Base-by-base conservation (phyloP, 2,797 vertebrate genomes). In the Chaetophractus vellerosus region DNA sequence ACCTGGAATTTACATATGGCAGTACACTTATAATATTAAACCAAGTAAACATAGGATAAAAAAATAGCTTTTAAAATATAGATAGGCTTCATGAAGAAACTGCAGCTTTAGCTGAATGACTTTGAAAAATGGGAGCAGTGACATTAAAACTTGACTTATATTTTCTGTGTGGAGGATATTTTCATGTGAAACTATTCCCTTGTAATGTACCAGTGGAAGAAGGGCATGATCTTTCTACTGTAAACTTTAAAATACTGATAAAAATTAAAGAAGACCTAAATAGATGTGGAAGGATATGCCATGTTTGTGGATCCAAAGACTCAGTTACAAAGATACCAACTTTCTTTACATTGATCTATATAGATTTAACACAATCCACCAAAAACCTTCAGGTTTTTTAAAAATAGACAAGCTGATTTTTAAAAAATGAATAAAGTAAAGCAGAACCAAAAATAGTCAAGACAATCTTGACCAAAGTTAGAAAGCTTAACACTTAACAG, bases 361-460 rank as follows among this genome's bases (percentile, higher is more conserved):
- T 76, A 33, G 10, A 52, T 75, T 88, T 92, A 94, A 26, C 57
- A n/a, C 16, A 50, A 6, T 61, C 52, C 66, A 14, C 50, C 8
- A 66, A 33, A 50, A 55, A 36, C 81, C 84, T 93, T 79, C 21
- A 91, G 61, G 9, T 85, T 88, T 92, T 38, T 4, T 26, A 90
- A 74, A 91, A 74, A 89, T 7, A 88, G n/a, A 41, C 64, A 86
- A 63, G 18, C 18, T 52, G 55, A 81, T 94, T 94, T 89, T 87
- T 52, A 5, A 41, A 76, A 91, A 91, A 21, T 85, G 11, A 55
- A 33, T n/a, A 10, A 82, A 38, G 41, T 69, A 91, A 96, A 83
- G 52, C 14, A 68, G 50, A 81, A 38, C 12, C 38, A 69, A 78
- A 31, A 66, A 23, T 38, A 64, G 14, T 41, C 21, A 59, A 64